Percentiles rank a stretch among this genome's conserved stretches.
phyloP scores from a whole-genome alignment of 2,113 vertebrate species.

The Chamaea fasciata region DNA sequence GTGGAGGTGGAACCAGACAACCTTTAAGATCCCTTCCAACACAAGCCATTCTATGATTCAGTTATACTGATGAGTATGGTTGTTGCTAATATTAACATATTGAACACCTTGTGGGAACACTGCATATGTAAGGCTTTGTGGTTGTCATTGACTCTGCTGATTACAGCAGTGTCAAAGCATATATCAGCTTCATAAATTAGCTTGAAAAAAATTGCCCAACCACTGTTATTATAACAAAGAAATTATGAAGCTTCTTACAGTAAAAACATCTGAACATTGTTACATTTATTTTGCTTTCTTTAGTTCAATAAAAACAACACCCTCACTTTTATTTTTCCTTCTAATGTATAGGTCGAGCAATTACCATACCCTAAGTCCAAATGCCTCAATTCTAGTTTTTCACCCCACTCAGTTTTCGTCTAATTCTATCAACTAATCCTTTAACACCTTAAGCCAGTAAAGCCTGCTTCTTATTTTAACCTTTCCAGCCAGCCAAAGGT shows the following conservation, averaged over 20 bases:
- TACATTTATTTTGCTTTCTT: background rate
- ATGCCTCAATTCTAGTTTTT: background rate
- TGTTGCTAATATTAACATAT: background rate
- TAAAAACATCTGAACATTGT: background rate
- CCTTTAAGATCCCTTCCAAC: background rate
- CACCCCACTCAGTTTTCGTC: background rate
- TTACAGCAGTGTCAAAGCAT: background rate
- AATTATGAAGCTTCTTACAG: background rate
- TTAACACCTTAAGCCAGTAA: background rate
- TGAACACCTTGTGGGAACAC: background rate
- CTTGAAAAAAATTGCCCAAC: background rate
- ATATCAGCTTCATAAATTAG: background rate
- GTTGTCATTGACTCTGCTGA: background rate
- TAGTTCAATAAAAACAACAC: background rate
- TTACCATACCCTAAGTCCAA: background rate
- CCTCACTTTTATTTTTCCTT: background rate
- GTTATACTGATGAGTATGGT: background rate
- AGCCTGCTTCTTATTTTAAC: background rate
- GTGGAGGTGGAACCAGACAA: background rate
- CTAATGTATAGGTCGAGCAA: background rate
- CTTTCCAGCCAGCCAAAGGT: background rate
- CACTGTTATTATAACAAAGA: background rate
- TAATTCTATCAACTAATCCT: background rate
- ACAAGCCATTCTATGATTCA: background rate
- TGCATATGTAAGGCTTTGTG: background rate